phyloP scores from a whole-genome alignment of 2,888 invertebrate species.

The Drosophila ustulata region DNA sequence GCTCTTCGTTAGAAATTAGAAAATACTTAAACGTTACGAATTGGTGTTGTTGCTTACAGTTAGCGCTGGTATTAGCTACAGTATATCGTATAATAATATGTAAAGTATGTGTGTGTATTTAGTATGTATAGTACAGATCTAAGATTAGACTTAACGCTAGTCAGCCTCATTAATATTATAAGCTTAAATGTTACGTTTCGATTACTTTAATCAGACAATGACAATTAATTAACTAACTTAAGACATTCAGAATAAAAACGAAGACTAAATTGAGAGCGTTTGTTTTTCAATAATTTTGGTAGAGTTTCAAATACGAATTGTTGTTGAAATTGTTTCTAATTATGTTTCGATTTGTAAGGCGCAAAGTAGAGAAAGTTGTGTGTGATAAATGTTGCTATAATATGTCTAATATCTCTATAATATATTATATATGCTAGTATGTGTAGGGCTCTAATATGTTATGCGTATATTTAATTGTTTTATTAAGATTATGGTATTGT shows the following conservation, averaged over 20 bases:
- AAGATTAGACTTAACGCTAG: constrained; percentile 68
- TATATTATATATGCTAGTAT: constrained; percentile 1
- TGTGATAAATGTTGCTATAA: constrained; percentile 25
- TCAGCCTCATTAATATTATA: constrained; percentile 80
- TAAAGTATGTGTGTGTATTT: constrained; percentile 18
- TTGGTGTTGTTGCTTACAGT: constrained; percentile 69
- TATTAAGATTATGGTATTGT: constrained; percentile 61
- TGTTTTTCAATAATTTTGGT: constrained; percentile 60
- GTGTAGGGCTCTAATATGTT: constrained; percentile 38
- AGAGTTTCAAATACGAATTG: constrained; percentile 60
- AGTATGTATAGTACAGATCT: constrained; percentile 30
- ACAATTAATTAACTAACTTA: constrained; percentile 46
- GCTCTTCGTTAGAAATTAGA: constrained; percentile 32
- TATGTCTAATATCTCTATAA: constrained; percentile 41
- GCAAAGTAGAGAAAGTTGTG: constrained; percentile 56
- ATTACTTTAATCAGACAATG: constrained; percentile 60
- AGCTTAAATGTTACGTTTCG: constrained; percentile 59
- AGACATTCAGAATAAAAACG: constrained; percentile 44
- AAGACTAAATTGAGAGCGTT: constrained; percentile 72
- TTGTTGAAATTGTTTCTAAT: constrained; percentile 30
- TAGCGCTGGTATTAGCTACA: constrained; percentile 40
- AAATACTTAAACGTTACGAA: constrained; percentile 64
- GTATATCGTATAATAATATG: not conserved
- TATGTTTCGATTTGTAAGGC: constrained; percentile 53
- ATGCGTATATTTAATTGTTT: constrained; percentile 27